Evolutionary conservation across 2,113 vertebrate genomes (phyloP).

Genomic region (Brachirus orientalis): DNA sequence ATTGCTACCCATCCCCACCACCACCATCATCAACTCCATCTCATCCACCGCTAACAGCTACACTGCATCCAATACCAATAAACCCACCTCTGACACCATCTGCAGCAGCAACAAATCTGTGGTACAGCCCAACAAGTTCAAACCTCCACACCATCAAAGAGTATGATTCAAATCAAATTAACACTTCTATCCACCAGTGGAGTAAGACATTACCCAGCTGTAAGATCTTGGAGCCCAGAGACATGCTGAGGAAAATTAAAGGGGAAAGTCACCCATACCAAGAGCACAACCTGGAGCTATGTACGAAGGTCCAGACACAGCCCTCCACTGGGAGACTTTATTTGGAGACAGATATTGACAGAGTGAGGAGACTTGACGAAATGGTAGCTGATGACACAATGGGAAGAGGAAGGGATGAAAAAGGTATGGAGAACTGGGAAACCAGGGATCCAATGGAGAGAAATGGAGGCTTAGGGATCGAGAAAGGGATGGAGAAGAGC

Average conservation of each 20-base stretch:
- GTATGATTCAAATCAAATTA: slow-evolving; percentile 52
- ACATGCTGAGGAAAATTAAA: slow-evolving; percentile 58
- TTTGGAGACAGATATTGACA: slow-evolving; percentile 83
- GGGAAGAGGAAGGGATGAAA: slow-evolving; percentile 56
- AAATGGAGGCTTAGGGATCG: slow-evolving; percentile 39
- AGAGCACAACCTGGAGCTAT: slow-evolving; percentile 50
- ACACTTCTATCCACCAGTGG: slow-evolving; percentile 62
- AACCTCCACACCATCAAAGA: slow-evolving; percentile 65
- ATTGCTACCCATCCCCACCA: slow-evolving; percentile 33
- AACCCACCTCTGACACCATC: slow-evolving; percentile 3
- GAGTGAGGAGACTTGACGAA: slow-evolving; percentile 78
- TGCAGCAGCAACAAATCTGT: slow-evolving; percentile 29
- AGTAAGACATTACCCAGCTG: slow-evolving; percentile 67
- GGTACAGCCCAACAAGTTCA: slow-evolving; percentile 51
- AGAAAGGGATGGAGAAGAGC: slow-evolving; percentile 43
- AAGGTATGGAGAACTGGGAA: slow-evolving; percentile 45
- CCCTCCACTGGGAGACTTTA: slow-evolving; percentile 73
- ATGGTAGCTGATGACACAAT: slow-evolving; percentile 52
- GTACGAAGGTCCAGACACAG: slow-evolving; percentile 65
- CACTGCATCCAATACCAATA: slow-evolving; percentile 26
- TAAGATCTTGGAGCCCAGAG: slow-evolving; percentile 70
- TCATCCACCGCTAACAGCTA: slow-evolving; percentile 7
- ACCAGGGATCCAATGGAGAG: slow-evolving; percentile 49
- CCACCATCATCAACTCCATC: slow-evolving; percentile 14
- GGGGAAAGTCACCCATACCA: slow-evolving; percentile 41